Evolutionary conservation across 2,113 vertebrate species (phyloP).

Genomic region (Bujurquina vittata): DNA sequence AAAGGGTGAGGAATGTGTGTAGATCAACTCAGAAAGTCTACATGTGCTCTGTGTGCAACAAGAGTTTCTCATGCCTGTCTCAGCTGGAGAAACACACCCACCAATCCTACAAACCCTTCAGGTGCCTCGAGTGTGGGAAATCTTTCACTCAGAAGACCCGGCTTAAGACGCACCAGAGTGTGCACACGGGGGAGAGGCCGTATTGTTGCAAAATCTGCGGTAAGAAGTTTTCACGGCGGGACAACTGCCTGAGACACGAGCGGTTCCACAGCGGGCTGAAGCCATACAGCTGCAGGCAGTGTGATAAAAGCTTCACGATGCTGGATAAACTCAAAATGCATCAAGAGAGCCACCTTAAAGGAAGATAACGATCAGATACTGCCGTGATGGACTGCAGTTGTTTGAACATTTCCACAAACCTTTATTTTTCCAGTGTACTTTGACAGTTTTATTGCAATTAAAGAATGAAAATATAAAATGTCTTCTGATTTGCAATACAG

Average conservation of each 20-base stretch:
- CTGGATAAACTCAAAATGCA: slow-evolving; percentile 64
- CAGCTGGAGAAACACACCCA: slow-evolving; percentile 62
- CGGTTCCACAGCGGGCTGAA: slow-evolving; percentile 68
- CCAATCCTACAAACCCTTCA: slow-evolving; percentile 54
- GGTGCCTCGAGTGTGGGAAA: slow-evolving; percentile 73
- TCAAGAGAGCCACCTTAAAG: slow-evolving; percentile 56
- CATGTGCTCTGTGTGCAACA: slow-evolving; percentile 58
- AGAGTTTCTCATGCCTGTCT: slow-evolving; percentile 42
- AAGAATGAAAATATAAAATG: not conserved
- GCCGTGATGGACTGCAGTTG: not conserved
- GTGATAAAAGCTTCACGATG: slow-evolving; percentile 64
- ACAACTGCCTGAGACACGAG: slow-evolving; percentile 73
- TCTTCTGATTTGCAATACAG: not conserved
- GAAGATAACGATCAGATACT: not conserved
- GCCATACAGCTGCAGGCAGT: slow-evolving; percentile 59
- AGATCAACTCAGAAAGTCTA: slow-evolving; percentile 41
- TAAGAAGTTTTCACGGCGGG: slow-evolving; percentile 71
- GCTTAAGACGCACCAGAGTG: slow-evolving; percentile 71
- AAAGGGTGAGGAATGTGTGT: slow-evolving; percentile 6
- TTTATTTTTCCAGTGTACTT: not conserved
- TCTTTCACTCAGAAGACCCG: slow-evolving; percentile 72
- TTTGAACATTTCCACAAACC: not conserved
- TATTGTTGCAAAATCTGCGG: slow-evolving; percentile 72
- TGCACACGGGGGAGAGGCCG: slow-evolving; percentile 74
- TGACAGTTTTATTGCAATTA: not conserved